These are phyloP conservation scores for Hirudo medicinalis DNA, from an alignment of 1,140 invertebrate genomes.

Conservation along the genomic window DNA sequence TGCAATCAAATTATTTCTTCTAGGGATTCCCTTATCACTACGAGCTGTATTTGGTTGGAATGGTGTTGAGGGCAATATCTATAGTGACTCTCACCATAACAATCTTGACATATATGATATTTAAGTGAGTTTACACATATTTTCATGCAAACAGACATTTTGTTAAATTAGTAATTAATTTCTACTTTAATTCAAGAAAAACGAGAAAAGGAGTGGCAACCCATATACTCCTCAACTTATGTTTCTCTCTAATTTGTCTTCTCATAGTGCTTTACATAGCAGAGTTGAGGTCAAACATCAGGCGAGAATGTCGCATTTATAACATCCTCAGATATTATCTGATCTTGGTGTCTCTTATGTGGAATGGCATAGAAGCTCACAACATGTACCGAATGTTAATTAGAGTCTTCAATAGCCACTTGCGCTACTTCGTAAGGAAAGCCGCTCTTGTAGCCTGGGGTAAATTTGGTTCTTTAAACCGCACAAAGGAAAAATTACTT, in stretches of 20 bases:
- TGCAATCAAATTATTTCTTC: not conserved
- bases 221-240: conserved; percentile 9
- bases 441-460: conserved; percentile 15
- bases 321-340: conserved; percentile 17
- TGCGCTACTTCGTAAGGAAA: not conserved
- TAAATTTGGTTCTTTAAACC: not conserved
- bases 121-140: conserved; percentile 1
- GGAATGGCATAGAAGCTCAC: conserved; percentile 18
- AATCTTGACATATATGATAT: conserved; percentile 11
- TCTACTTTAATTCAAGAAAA: not conserved
- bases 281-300: not conserved
- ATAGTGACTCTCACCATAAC: conserved; percentile 6
- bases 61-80: conserved; percentile 8
- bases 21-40: conserved; percentile 13
- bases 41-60: conserved; percentile 11
- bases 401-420: conserved; percentile 15
- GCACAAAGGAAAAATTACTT: not conserved
- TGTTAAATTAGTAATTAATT: not conserved
- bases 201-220: conserved; percentile 14
- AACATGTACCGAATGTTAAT: conserved; percentile 20
- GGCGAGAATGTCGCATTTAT: conserved; percentile 6
- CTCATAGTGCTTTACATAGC: conserved; percentile 16
- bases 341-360: conserved; percentile 16
- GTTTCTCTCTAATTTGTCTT: conserved; percentile 14
- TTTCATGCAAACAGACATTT: not conserved